These are phyloP conservation scores for Rhinatrema bivittatum DNA, from an alignment of 2,797 vertebrate species.

Conservation along the genomic window DNA sequence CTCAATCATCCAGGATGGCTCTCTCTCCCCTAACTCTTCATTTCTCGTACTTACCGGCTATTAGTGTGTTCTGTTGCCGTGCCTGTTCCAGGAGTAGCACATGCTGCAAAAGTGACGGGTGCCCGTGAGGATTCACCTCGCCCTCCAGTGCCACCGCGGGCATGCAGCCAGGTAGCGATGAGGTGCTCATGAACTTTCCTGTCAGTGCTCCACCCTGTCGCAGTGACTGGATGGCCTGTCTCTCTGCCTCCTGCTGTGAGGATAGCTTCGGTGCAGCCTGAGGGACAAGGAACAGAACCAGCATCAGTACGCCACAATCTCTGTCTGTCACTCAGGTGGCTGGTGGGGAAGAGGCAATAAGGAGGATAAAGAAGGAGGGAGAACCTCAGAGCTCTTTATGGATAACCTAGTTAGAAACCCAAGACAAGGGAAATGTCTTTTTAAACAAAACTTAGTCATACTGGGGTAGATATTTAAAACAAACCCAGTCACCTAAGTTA, in stretches of 20 bases:
- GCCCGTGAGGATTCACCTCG: conserved; percentile 66
- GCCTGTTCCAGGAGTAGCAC: conserved; percentile 89
- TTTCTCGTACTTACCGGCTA: conserved; percentile 58
- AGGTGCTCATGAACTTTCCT: conserved; percentile 84
- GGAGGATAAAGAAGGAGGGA: no score
- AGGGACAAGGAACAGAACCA: background rate
- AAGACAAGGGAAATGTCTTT: no score
- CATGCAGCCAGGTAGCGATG: conserved; percentile 75
- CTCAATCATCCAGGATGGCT: background rate
- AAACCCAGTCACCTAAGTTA: no score
- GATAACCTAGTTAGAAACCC: no score
- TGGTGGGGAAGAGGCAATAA: background rate
- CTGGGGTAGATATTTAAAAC: no score
- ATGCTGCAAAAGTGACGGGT: conserved; percentile 84
- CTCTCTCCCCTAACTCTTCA: accelerated
- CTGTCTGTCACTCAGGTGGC: no score
- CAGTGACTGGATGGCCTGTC: conserved; percentile 73
- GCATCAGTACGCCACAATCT: no score
- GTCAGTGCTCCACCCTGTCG: conserved; percentile 76
- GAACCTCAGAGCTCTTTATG: no score
- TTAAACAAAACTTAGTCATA: no score
- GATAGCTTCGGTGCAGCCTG: conserved; percentile 77
- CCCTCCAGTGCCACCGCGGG: conserved; percentile 70
- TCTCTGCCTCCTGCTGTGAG: conserved; percentile 79
- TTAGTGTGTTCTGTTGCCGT: conserved; percentile 81